Percentiles rank a stretch among this genome's conserved stretches.
Evolutionary conservation across 2,888 invertebrate species (phyloP).

Genomic region (Callyntrura sp.): DNA sequence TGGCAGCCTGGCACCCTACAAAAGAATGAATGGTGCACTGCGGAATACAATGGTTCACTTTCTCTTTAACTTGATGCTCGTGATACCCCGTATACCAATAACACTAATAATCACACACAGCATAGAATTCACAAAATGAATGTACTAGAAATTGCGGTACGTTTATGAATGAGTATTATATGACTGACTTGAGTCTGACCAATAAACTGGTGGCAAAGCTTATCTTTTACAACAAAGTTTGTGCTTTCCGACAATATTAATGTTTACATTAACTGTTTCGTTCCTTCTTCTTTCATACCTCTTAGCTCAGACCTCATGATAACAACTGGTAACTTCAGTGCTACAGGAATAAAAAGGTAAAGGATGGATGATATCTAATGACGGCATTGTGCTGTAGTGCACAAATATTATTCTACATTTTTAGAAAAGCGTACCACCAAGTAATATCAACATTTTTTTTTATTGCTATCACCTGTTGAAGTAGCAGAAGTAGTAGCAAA

Average conservation of each 20-base stretch:
- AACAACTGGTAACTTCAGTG: no score
- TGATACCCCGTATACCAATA: slow-evolving; percentile 1
- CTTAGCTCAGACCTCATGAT: no score
- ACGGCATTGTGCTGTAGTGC: no score
- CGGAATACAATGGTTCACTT: slow-evolving; percentile 60
- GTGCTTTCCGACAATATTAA: neutral
- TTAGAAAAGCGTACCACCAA: no score
- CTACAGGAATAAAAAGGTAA: no score
- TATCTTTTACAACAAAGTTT: neutral
- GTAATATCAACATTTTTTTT: no score
- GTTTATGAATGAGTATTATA: neutral
- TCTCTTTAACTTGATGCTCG: slow-evolving; percentile 59
- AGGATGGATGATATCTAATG: no score
- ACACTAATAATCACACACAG: slow-evolving; percentile 10
- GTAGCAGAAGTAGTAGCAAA: no score
- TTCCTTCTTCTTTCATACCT: neutral
- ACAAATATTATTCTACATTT: no score
- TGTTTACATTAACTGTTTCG: neutral
- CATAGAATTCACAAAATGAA: neutral
- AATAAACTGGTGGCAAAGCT: neutral
- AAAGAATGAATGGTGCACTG: neutral
- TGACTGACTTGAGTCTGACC: neutral
- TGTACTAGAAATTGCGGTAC: neutral
- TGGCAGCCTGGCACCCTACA: neutral
- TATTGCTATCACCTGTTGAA: no score